Conservation (phyloP, 2,888 invertebrate species). For the Archaeoteleia sp. region DNA sequence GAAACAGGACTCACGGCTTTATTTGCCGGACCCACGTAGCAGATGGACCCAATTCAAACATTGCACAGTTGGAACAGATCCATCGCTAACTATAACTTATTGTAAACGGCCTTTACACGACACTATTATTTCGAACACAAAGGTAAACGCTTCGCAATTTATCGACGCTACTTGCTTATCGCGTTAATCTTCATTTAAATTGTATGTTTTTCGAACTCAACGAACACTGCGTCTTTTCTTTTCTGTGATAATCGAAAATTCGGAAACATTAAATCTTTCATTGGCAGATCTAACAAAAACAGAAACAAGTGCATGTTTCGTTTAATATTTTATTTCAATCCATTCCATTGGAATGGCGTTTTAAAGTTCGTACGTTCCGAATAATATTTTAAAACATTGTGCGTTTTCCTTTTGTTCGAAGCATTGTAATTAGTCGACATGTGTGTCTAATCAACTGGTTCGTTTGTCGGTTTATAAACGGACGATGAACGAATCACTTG, state of each 20-base stretch:
- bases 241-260: constrained; percentile 15
- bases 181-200: too few relatives aligned
- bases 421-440: constrained; percentile 23
- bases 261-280: too few relatives aligned
- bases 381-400: too few relatives aligned
- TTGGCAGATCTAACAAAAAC: too few relatives aligned
- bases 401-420: constrained; percentile 25
- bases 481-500: not conserved
- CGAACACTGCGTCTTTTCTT: too few relatives aligned
- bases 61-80: constrained; percentile 64
- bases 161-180: too few relatives aligned
- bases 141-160: constrained; percentile 13
- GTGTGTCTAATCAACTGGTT: constrained; percentile 2
- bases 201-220: too few relatives aligned
- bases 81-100: constrained; percentile 64
- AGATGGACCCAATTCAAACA: constrained; percentile 57
- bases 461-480: not conserved
- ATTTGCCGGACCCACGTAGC: constrained; percentile 74
- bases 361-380: too few relatives aligned
- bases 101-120: constrained; percentile 44
- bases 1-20: constrained; percentile 70
- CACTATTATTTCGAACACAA: constrained; percentile 18
- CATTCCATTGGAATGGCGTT: too few relatives aligned
- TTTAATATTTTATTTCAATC: too few relatives aligned
- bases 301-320: not conserved